phyloP scores from a whole-genome alignment of 2,888 invertebrate genomes.

The Antitype chi region DNA sequence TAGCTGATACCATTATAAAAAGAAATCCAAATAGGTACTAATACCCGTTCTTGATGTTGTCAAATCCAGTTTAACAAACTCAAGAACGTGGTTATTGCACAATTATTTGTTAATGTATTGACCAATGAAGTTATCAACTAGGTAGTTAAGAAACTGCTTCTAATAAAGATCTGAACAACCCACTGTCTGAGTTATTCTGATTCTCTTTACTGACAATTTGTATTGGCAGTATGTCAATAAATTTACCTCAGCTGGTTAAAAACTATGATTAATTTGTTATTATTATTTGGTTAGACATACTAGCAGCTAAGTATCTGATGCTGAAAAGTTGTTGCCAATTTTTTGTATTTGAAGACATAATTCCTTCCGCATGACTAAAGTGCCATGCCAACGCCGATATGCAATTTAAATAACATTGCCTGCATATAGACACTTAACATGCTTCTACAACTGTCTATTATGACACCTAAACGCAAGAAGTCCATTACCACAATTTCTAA shows the following conservation, averaged over 20 bases:
- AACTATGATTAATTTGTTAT: not conserved
- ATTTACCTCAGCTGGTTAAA: slow-evolving; percentile 2
- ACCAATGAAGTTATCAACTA: slow-evolving; percentile 8
- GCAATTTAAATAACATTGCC: slow-evolving; percentile 3
- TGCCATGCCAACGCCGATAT: not conserved
- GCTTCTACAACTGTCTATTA: slow-evolving; percentile 5
- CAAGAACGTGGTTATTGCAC: slow-evolving; percentile 38
- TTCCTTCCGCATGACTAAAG: not conserved
- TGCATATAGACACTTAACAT: not conserved
- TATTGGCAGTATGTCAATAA: slow-evolving; percentile 37
- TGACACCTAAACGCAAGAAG: not conserved
- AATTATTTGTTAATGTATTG: slow-evolving; percentile 39
- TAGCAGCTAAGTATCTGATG: too few species aligned
- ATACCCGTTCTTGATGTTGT: slow-evolving; percentile 18
- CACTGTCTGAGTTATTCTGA: not conserved
- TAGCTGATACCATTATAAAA: slow-evolving; percentile 11
- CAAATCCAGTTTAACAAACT: slow-evolving; percentile 15
- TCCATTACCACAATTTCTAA: slow-evolving; percentile 47
- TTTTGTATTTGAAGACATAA: not conserved
- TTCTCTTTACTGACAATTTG: not conserved
- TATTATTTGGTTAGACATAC: too few species aligned
- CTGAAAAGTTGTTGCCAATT: too few species aligned
- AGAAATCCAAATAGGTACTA: not conserved
- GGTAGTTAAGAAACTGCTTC: not conserved
- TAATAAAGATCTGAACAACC: not conserved